Conservation (phyloP, 2,113 vertebrate genomes). For the Oxyruncus cristatus region DNA sequence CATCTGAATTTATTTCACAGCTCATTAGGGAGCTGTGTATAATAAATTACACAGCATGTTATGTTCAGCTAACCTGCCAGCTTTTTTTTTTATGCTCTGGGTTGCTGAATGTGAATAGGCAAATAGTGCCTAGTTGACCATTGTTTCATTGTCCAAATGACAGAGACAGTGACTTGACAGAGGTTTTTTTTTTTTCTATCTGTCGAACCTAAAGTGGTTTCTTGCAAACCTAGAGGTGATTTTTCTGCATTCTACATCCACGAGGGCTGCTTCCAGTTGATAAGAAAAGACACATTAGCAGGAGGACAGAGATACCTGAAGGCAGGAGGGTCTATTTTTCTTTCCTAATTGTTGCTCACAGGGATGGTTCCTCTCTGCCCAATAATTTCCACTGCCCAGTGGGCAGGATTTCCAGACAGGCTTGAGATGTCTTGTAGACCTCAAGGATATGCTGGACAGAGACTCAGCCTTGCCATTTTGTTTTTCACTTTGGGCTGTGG, state of each 20-base stretch:
- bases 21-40: constrained; percentile 57
- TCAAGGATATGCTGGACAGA: background rate
- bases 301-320: background rate
- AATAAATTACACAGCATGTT: constrained; percentile 55
- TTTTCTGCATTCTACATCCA: background rate
- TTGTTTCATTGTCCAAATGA: background rate
- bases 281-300: background rate
- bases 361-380: background rate
- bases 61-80: constrained; percentile 29
- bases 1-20: constrained; percentile 69
- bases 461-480: fast-evolving
- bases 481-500: background rate
- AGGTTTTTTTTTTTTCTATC: background rate
- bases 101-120: constrained; percentile 11
- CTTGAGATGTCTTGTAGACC: background rate
- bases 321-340: background rate
- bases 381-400: background rate
- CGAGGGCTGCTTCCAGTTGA: background rate
- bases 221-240: background rate
- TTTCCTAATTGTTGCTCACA: background rate
- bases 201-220: background rate
- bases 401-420: background rate
- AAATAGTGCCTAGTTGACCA: background rate
- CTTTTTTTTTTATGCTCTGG: constrained; percentile 29
- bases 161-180: background rate